Base-by-base conservation (phyloP, 35 echinoderm and acorn worm species). In the Strongylocentrotus purpuratus region DNA sequence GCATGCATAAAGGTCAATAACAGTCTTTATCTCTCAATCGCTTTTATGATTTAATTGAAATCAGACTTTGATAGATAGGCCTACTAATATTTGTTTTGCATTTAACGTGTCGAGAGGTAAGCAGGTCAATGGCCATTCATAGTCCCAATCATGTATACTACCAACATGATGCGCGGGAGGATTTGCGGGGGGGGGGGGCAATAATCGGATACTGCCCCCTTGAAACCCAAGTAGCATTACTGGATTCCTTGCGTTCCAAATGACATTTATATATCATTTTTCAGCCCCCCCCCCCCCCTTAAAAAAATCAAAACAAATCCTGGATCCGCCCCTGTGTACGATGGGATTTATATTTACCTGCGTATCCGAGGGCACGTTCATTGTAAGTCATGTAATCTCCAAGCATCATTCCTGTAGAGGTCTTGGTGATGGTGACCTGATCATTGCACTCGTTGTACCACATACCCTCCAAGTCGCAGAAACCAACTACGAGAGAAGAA, bases 371-470 rank as follows among this genome's bases (percentile, higher is more conserved):
- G 8, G 45, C 12, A 59, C 86, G 46, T 71, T 96, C 97, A 9
- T 10, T 31, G 9, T 47, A 20, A 6, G 95, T 97, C 47, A 32
- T 47, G 94, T 96, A 96, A 7, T 96, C 61, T 88, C 97, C 97
- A 22, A 97, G 95, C 13, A 97, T 60, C 97, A 97, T 96, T 25
- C 97, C 97, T 22, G 95, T 94, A 15, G 35, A 45, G 5, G 97
- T 95, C 47, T 95, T 94, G 18, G 50, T 94, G 12, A 97, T 86
- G 0, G 88, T 95, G 78, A 97, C 55, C 89, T 94, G 55, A 71
- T 96, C 95, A 10, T 94, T 94, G 31, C 32, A 86, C n/a, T 78
- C 87, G 55, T 96, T 97, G 97, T 97, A 97, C 97, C 97, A 97
- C 0, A n/a, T 47, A 20, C 97, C 97, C 17, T 92, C 95, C 31